phyloP scores from a whole-genome alignment of 2,113 vertebrate genomes.

The Corythornis madagascariensis region DNA sequence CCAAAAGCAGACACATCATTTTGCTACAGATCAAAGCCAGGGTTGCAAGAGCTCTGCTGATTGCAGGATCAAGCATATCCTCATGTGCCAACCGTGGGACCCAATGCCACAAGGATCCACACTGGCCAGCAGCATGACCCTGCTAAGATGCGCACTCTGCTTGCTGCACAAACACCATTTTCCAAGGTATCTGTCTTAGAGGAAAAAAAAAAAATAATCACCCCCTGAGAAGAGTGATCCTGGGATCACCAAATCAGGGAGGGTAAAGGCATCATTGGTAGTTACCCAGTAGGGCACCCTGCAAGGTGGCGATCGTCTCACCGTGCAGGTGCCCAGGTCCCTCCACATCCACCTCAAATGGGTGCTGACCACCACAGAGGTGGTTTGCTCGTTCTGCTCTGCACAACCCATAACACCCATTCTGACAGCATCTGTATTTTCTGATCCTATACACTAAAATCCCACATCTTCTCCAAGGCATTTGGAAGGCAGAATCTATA shows the following conservation, averaged over 20 bases:
- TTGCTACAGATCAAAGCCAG: accelerated
- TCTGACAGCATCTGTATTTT: accelerated
- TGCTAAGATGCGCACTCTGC: neutral
- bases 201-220: neutral
- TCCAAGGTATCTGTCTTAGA: neutral
- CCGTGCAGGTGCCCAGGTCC: accelerated
- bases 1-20: neutral
- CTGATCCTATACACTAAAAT: neutral
- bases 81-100: accelerated
- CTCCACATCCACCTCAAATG: neutral
- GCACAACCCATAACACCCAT: accelerated
- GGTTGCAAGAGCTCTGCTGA: accelerated
- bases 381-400: accelerated
- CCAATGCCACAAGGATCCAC: neutral
- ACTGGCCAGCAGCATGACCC: accelerated
- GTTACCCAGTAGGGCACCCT: neutral
- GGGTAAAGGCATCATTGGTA: neutral
- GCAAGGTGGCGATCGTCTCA: neutral
- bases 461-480: accelerated
- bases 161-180: neutral
- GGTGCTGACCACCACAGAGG: accelerated
- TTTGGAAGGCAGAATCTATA: neutral
- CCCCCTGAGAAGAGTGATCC: neutral
- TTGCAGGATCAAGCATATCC: accelerated
- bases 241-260: neutral